Evolutionary conservation across 2,888 invertebrate species (phyloP).

Genomic region (Cephus pygmeus): DNA sequence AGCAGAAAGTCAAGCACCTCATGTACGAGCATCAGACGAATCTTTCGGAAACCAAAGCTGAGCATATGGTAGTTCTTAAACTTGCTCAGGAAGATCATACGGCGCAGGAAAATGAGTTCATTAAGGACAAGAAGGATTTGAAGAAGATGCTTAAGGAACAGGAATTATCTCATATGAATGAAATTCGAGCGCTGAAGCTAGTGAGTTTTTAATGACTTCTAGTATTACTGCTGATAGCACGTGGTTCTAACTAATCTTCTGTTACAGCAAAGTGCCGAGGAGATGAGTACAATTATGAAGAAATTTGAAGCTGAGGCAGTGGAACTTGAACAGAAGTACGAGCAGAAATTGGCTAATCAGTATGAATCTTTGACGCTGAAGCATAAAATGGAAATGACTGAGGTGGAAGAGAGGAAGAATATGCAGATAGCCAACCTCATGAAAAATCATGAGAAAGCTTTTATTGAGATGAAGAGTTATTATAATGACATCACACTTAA

Average conservation of each 20-base stretch:
- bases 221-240: neutral
- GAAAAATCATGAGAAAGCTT: conserved; percentile 84
- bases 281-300: conserved; percentile 71
- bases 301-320: conserved; percentile 76
- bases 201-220: conserved; percentile 55
- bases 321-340: conserved; percentile 78
- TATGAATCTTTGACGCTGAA: conserved; percentile 79
- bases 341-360: conserved; percentile 79
- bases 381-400: conserved; percentile 85
- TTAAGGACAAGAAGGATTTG: conserved; percentile 78
- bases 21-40: conserved; percentile 92
- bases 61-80: conserved; percentile 84
- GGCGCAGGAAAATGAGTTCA: conserved; percentile 79
- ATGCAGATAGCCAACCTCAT: conserved; percentile 85
- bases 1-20: conserved; percentile 93
- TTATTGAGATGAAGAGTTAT: conserved; percentile 91
- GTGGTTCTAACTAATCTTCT: neutral
- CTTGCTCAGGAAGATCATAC: conserved; percentile 85
- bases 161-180: conserved; percentile 77
- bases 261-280: conserved; percentile 57
- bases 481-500: conserved; percentile 95
- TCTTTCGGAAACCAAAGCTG: conserved; percentile 85
- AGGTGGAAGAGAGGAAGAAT: conserved; percentile 93
- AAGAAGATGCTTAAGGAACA: conserved; percentile 77
- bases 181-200: conserved; percentile 77